Evolutionary conservation across 92 coral and sea anemone genomes (phyloP), one percentile per base, ranked within the genome.

Genomic region (Muricea muricata): DNA sequence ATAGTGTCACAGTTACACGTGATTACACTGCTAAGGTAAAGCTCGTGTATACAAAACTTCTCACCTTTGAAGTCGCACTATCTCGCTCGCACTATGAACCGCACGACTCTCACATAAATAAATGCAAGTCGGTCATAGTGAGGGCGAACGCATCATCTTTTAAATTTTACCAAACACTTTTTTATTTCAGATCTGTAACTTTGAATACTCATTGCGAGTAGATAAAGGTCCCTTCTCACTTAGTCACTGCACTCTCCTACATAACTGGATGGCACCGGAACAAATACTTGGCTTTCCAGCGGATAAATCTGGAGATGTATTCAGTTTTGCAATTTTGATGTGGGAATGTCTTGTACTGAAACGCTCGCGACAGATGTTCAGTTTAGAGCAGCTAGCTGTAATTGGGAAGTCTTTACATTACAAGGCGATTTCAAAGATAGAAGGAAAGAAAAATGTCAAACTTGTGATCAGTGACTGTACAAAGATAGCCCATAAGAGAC

Each of bases 221-320:
- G 85, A 80, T 78, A 58, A 88, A 11, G 65, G 90, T 68, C 84
- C 65, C 30, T 47, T 66, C 32, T 91, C 98, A 65, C 89, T 95
- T 80, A 90, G 98, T 66, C 98, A 95, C 75, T 86, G 82, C 78
- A 72, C 77, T 69, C 73, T 81, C 17, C 87, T 95, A 12, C 91
- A 91, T 31, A 92, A 90, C 20, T 91, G 91, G 91, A 95, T 95
- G 98, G 98, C 98, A 46, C 98, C 98, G 10, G 98, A 95, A 55
- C 98, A 95, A 78, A 80, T 95, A 35, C 61, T 75, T 65, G 98
- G 98, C 20, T 86, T 73, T 31, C 84, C 94, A 17, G 96, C 96
- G 61, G 97, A 95, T 89, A 85, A 86, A 68, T 82, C 77, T 18
- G 85, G 98, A 28, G 98, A 95, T 69, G 97, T 93, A 37, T 95